Conservation (phyloP, 2,113 vertebrate species). For the Tichodroma muraria region DNA sequence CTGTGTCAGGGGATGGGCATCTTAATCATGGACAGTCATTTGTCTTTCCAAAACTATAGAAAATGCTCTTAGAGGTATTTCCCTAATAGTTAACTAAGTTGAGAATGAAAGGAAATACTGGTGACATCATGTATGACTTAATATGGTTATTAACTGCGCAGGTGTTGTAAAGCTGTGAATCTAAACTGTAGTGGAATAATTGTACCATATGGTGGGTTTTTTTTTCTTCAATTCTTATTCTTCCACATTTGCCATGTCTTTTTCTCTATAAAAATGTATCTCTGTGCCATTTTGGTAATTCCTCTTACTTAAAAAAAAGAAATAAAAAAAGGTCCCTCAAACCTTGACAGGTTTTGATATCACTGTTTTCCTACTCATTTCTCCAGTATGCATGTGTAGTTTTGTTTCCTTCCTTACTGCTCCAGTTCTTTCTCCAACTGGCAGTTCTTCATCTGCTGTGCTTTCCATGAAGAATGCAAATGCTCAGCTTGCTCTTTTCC, state of each 20-base stretch:
- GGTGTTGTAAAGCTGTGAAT: constrained; percentile 52
- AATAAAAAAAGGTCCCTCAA: background rate
- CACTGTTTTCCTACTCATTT: background rate
- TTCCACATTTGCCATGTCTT: background rate
- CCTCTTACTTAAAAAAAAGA: background rate
- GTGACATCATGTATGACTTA: constrained; percentile 35
- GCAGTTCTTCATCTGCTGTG: background rate
- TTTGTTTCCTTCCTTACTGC: background rate
- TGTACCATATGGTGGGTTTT: background rate
- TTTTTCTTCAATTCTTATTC: background rate
- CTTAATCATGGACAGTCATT: background rate
- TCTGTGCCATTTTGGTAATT: background rate
- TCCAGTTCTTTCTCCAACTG: background rate
- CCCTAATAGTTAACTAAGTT: background rate
- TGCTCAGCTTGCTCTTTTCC: background rate
- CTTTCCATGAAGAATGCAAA: background rate
- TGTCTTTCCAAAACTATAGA: background rate
- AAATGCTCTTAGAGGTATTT: background rate
- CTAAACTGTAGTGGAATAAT: constrained; percentile 34
- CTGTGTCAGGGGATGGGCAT: background rate
- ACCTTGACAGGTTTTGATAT: background rate
- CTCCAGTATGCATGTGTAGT: background rate
- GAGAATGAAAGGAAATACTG: constrained; percentile 26
- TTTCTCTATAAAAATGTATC: background rate
- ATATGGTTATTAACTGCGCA: background rate